Evolutionary conservation across 2,888 invertebrate genomes (phyloP).

Genomic region (Scaptodrosophila latifasciaeformis): DNA sequence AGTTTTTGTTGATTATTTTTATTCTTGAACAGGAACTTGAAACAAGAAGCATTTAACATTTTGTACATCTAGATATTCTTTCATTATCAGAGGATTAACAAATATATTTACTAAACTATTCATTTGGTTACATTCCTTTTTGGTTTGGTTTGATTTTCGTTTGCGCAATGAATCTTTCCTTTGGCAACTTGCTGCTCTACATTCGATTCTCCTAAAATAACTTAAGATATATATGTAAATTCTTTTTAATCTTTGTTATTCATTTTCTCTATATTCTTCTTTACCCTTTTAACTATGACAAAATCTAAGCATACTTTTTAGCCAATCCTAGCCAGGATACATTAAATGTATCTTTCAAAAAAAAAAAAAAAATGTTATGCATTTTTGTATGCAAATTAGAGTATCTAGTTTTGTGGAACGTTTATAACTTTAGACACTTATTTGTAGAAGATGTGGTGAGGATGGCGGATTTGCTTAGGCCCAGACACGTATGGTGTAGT

Average conservation of each 20-base stretch:
- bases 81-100: no score
- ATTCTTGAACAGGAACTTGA: conserved; percentile 62
- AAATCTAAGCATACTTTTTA: no score
- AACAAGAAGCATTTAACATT: conserved; percentile 36
- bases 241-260: no score
- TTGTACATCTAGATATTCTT: not conserved
- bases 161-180: conserved; percentile 36
- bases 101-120: conserved; percentile 17
- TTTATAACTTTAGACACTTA: no score
- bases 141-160: not conserved
- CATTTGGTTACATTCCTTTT: conserved; percentile 12
- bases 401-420: no score
- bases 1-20: no score
- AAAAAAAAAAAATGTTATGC: not conserved
- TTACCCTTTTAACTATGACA: no score
- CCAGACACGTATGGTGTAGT: conserved; percentile 88
- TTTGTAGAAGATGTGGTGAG: no score
- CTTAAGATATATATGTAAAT: conserved; percentile 32
- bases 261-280: no score
- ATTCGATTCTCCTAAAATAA: conserved; percentile 24
- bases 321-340: not conserved
- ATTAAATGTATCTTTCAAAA: not conserved
- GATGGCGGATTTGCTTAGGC: conserved; percentile 63
- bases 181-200: conserved; percentile 13
- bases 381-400: no score